phyloP scores from a whole-genome alignment of 1,140 invertebrate genomes.

The Drosophila navojoa region DNA sequence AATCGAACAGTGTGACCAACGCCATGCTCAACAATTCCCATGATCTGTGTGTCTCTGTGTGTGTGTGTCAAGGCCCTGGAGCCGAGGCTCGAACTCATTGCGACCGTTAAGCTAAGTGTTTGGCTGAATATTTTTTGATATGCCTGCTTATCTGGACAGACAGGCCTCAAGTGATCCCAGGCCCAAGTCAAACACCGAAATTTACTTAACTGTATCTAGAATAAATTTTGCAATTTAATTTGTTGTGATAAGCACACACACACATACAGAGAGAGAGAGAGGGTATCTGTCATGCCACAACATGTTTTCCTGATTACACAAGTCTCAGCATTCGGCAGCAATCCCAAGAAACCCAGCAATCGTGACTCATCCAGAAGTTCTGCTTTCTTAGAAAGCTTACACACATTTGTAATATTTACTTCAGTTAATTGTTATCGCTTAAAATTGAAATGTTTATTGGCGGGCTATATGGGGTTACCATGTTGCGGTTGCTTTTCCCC shows the following conservation, averaged over 20 bases:
- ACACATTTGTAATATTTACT: slow-evolving; percentile 52
- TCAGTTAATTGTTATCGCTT: slow-evolving; percentile 37
- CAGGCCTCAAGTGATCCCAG: slow-evolving; percentile 55
- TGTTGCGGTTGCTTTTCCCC: slow-evolving; percentile 20
- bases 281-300: slow-evolving; percentile 17
- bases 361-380: slow-evolving; percentile 66
- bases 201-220: slow-evolving; percentile 81
- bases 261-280: too few species aligned
- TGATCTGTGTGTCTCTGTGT: slow-evolving; percentile 20
- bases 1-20: neutral
- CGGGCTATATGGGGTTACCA: slow-evolving; percentile 44
- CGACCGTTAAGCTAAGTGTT: slow-evolving; percentile 39
- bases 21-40: slow-evolving; percentile 21
- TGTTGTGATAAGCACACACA: slow-evolving; percentile 5
- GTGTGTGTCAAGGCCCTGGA: slow-evolving; percentile 33
- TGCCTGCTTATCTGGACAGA: slow-evolving; percentile 2
- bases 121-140: slow-evolving; percentile 33
- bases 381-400: slow-evolving; percentile 64
- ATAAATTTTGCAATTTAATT: slow-evolving; percentile 49
- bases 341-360: slow-evolving; percentile 52
- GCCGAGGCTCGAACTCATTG: slow-evolving; percentile 41
- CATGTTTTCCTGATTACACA: slow-evolving; percentile 44
- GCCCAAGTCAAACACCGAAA: slow-evolving; percentile 64
- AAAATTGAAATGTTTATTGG: slow-evolving; percentile 53
- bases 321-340: slow-evolving; percentile 19